Evolutionary conservation across 2,797 vertebrate genomes (phyloP), one percentile per base, ranked within the genome.

Genomic region (Varecia variegata): DNA sequence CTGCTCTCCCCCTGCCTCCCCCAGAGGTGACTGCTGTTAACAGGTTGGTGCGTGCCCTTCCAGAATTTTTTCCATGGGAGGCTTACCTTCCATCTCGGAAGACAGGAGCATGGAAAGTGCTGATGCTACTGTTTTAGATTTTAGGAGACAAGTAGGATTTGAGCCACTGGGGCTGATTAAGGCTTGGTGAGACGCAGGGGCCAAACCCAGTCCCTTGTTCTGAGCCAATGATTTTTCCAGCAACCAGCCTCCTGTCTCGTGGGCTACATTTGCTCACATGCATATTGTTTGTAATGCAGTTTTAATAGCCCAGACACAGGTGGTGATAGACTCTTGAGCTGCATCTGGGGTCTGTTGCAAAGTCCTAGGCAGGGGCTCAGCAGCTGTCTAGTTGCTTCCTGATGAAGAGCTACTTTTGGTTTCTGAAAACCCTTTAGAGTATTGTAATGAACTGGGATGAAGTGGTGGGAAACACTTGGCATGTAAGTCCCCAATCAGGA

Each of bases 221-320:
- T 76, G 62, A 93, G 82, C 18, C 68, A 77, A 38, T 90, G 93
- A 94, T 71, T 97, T 97, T 94, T 94, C 87, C 76, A 96, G 94
- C 62, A 88, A 89, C 40, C 23, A 54, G 86, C 47, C 60, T 93
- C 23, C 70, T 56, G 50, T 92, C 96, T 94, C 82, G 3, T 77
- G 88, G 90, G 90, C 25, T 92, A 71, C 2, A 7, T 95, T 97
- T 86, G 70, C 50, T 93, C 38, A 62, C 62, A 70, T 88, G 11
- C 21, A 15, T 91, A 82, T 91, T 60, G 54, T 84, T 80, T 96
- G 76, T 38, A 94, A 92, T 86, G 45, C 35, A 52, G 73, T 93
- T 97, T 97, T 90, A 97, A 85, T 74, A 60, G 43, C 38, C 43
- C 38, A 83, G 86, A 38, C 47, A 47, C 27, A 89, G 47, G 82